Percentiles rank a stretch among this genome's conserved stretches.
Evolutionary conservation across 2,888 invertebrate genomes (phyloP).

Genomic region (Acrocera orbiculus): DNA sequence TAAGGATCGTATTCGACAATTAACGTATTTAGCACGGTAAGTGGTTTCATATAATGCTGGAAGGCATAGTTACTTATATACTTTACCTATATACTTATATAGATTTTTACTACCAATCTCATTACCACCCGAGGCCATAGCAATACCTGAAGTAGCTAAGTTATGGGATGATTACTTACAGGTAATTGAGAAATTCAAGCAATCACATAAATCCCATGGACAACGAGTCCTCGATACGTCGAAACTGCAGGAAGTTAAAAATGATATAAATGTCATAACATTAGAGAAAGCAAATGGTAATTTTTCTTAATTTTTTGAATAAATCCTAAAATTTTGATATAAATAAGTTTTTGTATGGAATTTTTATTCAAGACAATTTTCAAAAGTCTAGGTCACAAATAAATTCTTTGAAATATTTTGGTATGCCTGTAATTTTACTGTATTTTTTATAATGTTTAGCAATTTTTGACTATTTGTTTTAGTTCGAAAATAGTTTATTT

Average conservation of each 20-base stretch:
- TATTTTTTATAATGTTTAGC: no score
- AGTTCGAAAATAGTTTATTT: no score
- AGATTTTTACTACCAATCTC: conserved; percentile 42
- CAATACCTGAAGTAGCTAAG: conserved; percentile 54
- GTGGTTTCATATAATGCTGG: conserved; percentile 9
- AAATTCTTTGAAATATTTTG: not conserved
- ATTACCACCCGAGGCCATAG: conserved; percentile 53
- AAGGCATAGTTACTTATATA: not conserved
- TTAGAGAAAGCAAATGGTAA: conserved; percentile 62
- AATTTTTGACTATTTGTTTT: no score
- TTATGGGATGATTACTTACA: conserved; percentile 53
- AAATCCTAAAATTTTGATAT: no score
- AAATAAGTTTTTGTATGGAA: no score
- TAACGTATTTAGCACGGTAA: conserved; percentile 67
- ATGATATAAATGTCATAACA: conserved; percentile 73
- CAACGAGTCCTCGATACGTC: conserved; percentile 40
- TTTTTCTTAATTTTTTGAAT: not conserved
- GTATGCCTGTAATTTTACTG: no score
- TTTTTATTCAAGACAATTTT: not conserved
- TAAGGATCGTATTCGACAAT: conserved; percentile 54
- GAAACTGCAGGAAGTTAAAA: conserved; percentile 62
- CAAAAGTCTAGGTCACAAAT: not conserved
- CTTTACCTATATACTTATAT: conserved; percentile 8
- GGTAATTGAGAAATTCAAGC: conserved; percentile 65
- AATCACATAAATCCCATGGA: conserved; percentile 53